Base-by-base conservation (phyloP, 2,888 invertebrate genomes). In the Formica aserva region DNA sequence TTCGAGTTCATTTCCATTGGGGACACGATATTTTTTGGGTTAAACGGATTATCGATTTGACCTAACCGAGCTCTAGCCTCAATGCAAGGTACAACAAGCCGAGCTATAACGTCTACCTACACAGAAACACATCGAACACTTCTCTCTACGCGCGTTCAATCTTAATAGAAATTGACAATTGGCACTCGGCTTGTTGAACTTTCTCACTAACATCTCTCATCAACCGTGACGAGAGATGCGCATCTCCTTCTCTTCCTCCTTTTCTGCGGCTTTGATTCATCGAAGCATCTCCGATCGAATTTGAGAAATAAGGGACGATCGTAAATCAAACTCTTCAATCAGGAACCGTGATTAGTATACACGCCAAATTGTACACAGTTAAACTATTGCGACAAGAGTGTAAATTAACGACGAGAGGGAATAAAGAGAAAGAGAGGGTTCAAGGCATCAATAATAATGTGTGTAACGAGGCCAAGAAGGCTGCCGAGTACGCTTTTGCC, bases 41-140 rank as follows among this genome's bases (percentile, higher is more conserved):
- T 88, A 78, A 87, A 81, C 81, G 85, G 81, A 85, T 88, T 88
- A 88, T 88, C 85, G 88, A 88, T 88, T 88, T 81, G 87, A 88
- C 88, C 88, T 75, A 75, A 71, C 84, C 74, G 76, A 82, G 82
- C 77, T 86, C 57, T 45, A 80, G 82, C 78, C 82, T 67, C 83
- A 85, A 83, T 85, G 85, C 87, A 60, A 87, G 78, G 85, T 88
- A 83, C 85, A 87, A 87, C 77, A 62, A n/a, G 45, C n/a, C 52
- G 60, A 38, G 41, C 41, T 77, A 82, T 69, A 60, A 38, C n/a
- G 45, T 35, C 65, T 83, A 82, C 41, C 57, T 35, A 63, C 77
- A 38, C 11, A 18, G 35, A 32, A 41, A 63, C 38, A 32, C 32
- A 29, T 29, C n/a, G 11, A n/a, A n/a, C n/a, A 38, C 38, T 38